Evolutionary conservation across 2,888 invertebrate species (phyloP).

Genomic region (Chelonus formosanus): DNA sequence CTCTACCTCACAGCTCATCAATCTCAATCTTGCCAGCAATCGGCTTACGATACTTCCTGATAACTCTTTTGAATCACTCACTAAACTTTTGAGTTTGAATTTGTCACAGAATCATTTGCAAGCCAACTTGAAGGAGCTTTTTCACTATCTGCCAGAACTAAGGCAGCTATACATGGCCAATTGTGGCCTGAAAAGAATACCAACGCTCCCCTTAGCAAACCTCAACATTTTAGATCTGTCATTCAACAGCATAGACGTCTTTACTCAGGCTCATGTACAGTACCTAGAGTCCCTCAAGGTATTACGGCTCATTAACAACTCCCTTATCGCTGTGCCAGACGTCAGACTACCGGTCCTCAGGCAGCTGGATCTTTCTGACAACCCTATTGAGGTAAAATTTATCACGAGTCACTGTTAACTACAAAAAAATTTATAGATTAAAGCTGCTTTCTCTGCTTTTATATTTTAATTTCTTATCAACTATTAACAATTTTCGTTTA

Average conservation of each 20-base stretch:
- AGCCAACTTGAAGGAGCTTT: constrained; percentile 81
- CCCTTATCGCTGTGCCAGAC: constrained; percentile 78
- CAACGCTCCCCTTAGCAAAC: constrained; percentile 79
- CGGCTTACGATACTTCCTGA: constrained; percentile 86
- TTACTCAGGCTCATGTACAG: constrained; percentile 76
- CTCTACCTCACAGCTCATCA: constrained; percentile 80
- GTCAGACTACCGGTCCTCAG: constrained; percentile 76
- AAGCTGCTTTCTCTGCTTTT: no score
- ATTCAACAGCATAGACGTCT: constrained; percentile 77
- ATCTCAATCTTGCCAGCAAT: constrained; percentile 81
- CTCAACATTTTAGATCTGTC: constrained; percentile 83
- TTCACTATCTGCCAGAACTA: constrained; percentile 85
- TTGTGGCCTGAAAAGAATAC: constrained; percentile 80
- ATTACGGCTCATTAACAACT: constrained; percentile 81
- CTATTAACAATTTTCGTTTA: background rate
- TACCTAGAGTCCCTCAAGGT: constrained; percentile 76
- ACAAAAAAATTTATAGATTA: no score
- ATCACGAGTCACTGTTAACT: background rate
- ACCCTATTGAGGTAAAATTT: constrained; percentile 74
- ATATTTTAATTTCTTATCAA: no score
- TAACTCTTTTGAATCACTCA: constrained; percentile 86
- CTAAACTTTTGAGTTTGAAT: constrained; percentile 80
- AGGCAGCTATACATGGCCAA: constrained; percentile 80
- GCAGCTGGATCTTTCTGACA: constrained; percentile 80
- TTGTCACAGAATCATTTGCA: constrained; percentile 82